phyloP scores from a whole-genome alignment of 37 sponge, comb jelly and placozoan species.

The Diacarnus erythraeanus region DNA sequence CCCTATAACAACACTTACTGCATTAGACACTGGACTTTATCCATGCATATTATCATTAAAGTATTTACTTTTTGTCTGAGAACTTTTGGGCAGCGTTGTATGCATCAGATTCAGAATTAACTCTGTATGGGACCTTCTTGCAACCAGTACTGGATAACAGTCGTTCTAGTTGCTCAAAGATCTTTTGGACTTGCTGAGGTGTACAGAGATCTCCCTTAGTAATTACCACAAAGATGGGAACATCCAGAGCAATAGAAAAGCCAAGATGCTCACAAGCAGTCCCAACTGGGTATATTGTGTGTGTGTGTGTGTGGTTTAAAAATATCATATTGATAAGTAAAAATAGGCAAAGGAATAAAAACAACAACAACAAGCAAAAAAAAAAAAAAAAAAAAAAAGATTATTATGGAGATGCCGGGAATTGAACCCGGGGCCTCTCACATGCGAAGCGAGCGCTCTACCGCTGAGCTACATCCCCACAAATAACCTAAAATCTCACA shows the following conservation, averaged over 20 bases:
- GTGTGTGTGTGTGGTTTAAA: too few relatives aligned
- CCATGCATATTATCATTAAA: too few relatives aligned
- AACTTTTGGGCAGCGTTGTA: constrained; percentile 67
- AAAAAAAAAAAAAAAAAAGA: constrained; percentile 32
- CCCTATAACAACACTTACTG: too few relatives aligned
- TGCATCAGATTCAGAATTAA: constrained; percentile 64
- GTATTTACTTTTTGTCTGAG: constrained; percentile 50
- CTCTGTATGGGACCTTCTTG: constrained; percentile 36
- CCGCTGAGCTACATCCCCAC: constrained; percentile 99
- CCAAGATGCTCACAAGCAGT: constrained; percentile 93
- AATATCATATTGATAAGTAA: neutral
- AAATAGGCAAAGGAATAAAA: neutral
- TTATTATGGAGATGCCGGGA: constrained; percentile 99
- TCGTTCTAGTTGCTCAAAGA: constrained; percentile 58
- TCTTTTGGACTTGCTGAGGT: constrained; percentile 39
- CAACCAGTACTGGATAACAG: constrained; percentile 55
- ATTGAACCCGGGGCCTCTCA: constrained; percentile 99
- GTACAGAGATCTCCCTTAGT: constrained; percentile 89
- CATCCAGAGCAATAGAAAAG: constrained; percentile 79
- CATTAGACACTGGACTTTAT: too few relatives aligned
- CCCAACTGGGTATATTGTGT: constrained; percentile 73
- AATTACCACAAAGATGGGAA: constrained; percentile 88
- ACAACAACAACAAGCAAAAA: constrained; percentile 7
- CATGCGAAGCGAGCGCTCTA: constrained; percentile 99
- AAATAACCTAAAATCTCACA: neutral